Percentiles rank a stretch among this genome's conserved stretches.
These are phyloP conservation scores for Sphaerophoria rueppellii DNA, from an alignment of 2,888 invertebrate genomes.

Conservation along the genomic window DNA sequence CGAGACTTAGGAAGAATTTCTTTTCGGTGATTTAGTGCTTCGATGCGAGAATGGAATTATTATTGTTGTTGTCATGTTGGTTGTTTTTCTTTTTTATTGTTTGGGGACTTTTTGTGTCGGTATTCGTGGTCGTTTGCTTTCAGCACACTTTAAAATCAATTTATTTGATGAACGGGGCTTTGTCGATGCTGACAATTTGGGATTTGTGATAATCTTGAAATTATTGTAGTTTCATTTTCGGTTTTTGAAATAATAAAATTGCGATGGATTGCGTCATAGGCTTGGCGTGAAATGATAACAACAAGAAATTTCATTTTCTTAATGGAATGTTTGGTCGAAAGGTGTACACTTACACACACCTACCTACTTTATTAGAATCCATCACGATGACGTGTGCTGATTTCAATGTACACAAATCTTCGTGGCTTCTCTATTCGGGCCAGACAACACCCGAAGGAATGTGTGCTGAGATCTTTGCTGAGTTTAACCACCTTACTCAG, in stretches of 20 bases:
- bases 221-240: slow-evolving; percentile 40
- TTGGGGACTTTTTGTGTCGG: slow-evolving; percentile 54
- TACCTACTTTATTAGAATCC: too few relatives aligned
- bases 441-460: too few relatives aligned
- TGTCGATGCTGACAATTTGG: slow-evolving; percentile 53
- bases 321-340: neutral
- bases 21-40: slow-evolving; percentile 57
- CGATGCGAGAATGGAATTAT: slow-evolving; percentile 57
- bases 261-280: neutral
- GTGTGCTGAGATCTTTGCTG: too few relatives aligned
- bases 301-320: neutral
- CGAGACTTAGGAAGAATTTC: slow-evolving; percentile 40
- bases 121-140: slow-evolving; percentile 42
- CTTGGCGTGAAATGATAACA: neutral
- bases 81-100: slow-evolving; percentile 32
- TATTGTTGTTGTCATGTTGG: slow-evolving; percentile 43
- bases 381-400: too few relatives aligned
- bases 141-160: slow-evolving; percentile 22
- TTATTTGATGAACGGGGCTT: slow-evolving; percentile 25
- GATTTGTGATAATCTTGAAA: slow-evolving; percentile 49
- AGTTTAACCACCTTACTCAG: too few relatives aligned
- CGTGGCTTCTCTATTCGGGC: too few relatives aligned
- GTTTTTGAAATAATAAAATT: slow-evolving; percentile 10
- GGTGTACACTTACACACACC: neutral
- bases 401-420: too few relatives aligned